phyloP scores from a whole-genome alignment of 2,797 vertebrate species.

The Periophthalmus magnuspinnatus region DNA sequence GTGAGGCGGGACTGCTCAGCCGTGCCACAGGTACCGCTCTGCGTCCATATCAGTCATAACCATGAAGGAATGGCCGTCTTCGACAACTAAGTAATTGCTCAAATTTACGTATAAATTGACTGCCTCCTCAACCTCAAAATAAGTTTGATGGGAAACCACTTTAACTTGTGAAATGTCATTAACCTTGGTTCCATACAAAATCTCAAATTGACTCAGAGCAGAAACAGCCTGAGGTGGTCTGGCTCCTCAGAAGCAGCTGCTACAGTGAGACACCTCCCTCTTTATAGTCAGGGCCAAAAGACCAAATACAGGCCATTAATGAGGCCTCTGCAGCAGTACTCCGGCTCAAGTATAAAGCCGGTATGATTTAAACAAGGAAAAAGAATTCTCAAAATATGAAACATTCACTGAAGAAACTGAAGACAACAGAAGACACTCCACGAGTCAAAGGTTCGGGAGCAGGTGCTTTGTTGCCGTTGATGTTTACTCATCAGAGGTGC shows the following conservation, averaged over 20 bases:
- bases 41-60: neutral
- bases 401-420: too few species aligned
- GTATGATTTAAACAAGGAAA: slow-evolving; percentile 18
- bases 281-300: slow-evolving; percentile 20
- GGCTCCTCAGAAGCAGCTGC: slow-evolving; percentile 39
- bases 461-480: slow-evolving; percentile 4
- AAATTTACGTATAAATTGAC: neutral
- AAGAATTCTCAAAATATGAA: slow-evolving; percentile 13
- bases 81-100: neutral
- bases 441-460: neutral
- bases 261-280: slow-evolving; percentile 47
- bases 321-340: slow-evolving; percentile 28
- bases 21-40: neutral
- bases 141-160: neutral
- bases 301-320: slow-evolving; percentile 44
- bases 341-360: slow-evolving; percentile 8
- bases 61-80: neutral
- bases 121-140: neutral
- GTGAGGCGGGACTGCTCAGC: too few species aligned
- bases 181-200: slow-evolving; percentile 24
- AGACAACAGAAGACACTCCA: neutral
- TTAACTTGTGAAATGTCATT: slow-evolving; percentile 28
- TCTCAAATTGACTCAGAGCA: slow-evolving; percentile 25
- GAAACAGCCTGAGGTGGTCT: slow-evolving; percentile 45
- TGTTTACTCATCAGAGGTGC: neutral